Percentiles rank a stretch among this genome's conserved stretches.
phyloP scores from a whole-genome alignment of 2,797 vertebrate species.

The Otus scops region DNA sequence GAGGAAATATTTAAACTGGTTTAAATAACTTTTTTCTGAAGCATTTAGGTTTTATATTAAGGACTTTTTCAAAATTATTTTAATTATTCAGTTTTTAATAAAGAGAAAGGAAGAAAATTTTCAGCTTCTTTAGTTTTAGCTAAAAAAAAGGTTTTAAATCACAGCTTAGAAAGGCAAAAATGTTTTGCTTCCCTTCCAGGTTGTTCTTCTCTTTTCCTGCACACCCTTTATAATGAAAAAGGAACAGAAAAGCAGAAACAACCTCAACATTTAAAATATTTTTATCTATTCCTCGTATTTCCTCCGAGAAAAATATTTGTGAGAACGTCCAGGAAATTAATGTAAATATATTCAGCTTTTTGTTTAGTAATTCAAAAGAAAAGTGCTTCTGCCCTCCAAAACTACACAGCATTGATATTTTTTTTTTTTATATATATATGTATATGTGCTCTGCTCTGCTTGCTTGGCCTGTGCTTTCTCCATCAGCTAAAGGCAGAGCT shows the following conservation, averaged over 20 bases:
- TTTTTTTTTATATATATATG: too few species aligned
- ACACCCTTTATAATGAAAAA: background rate
- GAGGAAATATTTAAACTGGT: background rate
- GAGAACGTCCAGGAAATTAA: background rate
- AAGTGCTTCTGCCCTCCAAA: background rate
- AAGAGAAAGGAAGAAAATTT: background rate
- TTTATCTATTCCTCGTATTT: background rate
- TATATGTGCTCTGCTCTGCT: background rate
- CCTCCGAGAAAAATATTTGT: background rate
- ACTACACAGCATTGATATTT: fast-evolving
- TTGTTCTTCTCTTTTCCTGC: background rate
- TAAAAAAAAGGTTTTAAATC: background rate
- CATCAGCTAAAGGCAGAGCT: background rate
- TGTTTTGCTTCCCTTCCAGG: background rate
- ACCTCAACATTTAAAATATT: background rate
- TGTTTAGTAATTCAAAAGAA: background rate
- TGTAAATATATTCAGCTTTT: background rate
- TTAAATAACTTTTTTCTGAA: background rate
- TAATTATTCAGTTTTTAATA: background rate
- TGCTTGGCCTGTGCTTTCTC: background rate
- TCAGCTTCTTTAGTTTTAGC: background rate
- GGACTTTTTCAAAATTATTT: background rate
- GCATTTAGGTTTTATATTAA: fast-evolving
- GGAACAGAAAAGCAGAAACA: background rate
- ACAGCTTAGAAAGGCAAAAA: background rate